A percentile compares a stretch with the other conserved stretches of the same genome.
Evolutionary conservation across 2,113 vertebrate genomes (phyloP).

Genomic region (Hippoglossus stenolepis): DNA sequence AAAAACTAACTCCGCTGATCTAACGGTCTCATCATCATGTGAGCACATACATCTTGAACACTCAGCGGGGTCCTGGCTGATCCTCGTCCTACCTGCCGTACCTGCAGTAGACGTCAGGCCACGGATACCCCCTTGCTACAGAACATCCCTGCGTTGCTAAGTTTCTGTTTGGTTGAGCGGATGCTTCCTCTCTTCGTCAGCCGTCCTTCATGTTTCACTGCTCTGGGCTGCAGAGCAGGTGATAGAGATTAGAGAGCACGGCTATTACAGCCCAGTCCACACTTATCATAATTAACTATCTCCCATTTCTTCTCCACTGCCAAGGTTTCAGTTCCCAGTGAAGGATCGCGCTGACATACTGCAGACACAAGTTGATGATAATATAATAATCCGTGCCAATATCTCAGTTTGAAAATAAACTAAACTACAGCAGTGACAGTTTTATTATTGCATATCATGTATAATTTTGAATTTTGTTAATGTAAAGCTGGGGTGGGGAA

Average conservation of each 20-base stretch:
- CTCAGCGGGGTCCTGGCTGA: not conserved
- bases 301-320: conserved; percentile 24
- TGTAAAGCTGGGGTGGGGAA: not conserved
- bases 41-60: not conserved
- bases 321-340: conserved; percentile 12
- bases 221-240: conserved; percentile 15
- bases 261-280: conserved; percentile 19
- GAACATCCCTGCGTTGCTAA: not conserved
- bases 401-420: not conserved
- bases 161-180: not conserved
- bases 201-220: conserved; percentile 41
- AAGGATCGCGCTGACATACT: too few species aligned
- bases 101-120: not conserved
- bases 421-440: not conserved
- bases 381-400: not conserved
- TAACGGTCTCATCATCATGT: not conserved
- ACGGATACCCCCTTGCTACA: not conserved
- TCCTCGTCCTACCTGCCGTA: not conserved
- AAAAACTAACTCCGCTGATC: too few species aligned
- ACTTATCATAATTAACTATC: conserved; percentile 74
- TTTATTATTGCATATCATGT: not conserved
- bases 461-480: not conserved
- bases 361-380: not conserved
- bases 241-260: conserved; percentile 37
- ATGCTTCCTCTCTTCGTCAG: conserved; percentile 8